Evolutionary conservation across 2,113 vertebrate genomes (phyloP).

Genomic region (cattle (Bos taurus)): ARS-UCD2.0 NC_037350.1:48411001-48411500

Average conservation of each 20-base stretch:
- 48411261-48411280: background rate
- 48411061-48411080: background rate
- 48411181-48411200: background rate
- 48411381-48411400: background rate
- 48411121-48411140: background rate
- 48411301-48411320: background rate
- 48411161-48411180: background rate
- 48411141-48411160: background rate
- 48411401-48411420: background rate
- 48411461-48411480: rapidly evolving
- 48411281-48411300: background rate
- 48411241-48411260: rapidly evolving
- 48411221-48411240: background rate
- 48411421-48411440: background rate
- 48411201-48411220: background rate
- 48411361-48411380: background rate
- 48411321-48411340: background rate
- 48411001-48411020: background rate
- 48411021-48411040: background rate
- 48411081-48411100: background rate
- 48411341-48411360: background rate
- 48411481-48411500: background rate
- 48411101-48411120: rapidly evolving
- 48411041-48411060: background rate
- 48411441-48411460: rapidly evolving